Evolutionary conservation across 1,140 invertebrate species (phyloP).

Genomic region (Drusus annulatus): DNA sequence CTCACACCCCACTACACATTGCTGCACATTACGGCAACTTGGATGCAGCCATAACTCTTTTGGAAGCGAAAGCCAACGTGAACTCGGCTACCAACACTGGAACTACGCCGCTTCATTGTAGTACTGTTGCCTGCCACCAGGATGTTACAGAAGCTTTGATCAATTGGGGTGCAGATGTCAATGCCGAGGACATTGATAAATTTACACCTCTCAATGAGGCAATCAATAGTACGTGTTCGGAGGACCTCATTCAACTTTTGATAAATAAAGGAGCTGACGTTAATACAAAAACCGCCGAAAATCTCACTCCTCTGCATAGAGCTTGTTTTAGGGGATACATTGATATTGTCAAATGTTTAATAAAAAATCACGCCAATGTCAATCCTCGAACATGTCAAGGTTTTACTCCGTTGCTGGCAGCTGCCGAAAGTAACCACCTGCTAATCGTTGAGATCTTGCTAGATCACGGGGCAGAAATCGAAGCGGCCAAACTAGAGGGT

Average conservation of each 20-base stretch:
- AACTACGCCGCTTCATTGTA: background rate
- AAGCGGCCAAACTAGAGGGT: background rate
- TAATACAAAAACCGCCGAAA: background rate
- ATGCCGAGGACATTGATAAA: background rate
- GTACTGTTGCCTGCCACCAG: background rate
- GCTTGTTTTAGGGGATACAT: background rate
- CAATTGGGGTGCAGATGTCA: background rate
- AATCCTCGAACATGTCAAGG: background rate
- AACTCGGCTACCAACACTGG: background rate
- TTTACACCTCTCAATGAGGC: background rate
- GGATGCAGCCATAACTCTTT: background rate
- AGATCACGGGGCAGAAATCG: background rate
- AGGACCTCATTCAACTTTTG: background rate
- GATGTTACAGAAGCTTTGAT: background rate
- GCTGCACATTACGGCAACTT: background rate
- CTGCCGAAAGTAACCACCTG: background rate
- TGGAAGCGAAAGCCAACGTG: background rate
- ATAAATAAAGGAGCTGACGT: conserved; percentile 6
- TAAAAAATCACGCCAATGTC: background rate
- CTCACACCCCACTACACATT: background rate
- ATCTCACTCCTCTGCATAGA: background rate
- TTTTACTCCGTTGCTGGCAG: background rate
- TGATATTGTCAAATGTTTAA: background rate
- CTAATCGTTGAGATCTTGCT: background rate
- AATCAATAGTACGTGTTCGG: too few relatives aligned